These are phyloP conservation scores for Tachysurus fulvidraco DNA, from an alignment of 2,113 vertebrate genomes.

Conservation along the genomic window DNA sequence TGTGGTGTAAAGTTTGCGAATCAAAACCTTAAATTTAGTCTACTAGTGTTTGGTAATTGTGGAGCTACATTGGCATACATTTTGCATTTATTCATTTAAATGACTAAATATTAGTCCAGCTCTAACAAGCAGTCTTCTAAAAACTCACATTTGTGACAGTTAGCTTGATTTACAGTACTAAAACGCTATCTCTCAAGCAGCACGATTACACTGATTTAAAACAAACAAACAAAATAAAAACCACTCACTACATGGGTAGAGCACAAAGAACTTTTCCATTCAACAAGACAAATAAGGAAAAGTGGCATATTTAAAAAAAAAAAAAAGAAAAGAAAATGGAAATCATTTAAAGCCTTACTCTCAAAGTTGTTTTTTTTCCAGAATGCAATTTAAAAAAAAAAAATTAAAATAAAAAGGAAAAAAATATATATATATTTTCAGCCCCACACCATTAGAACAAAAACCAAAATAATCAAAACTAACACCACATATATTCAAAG, in stretches of 20 bases:
- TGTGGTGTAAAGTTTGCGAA: slow-evolving; percentile 67
- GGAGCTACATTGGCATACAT: slow-evolving; percentile 76
- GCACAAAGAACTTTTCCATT: slow-evolving; percentile 53
- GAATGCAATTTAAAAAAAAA: slow-evolving; percentile 61
- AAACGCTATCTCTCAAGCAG: slow-evolving; percentile 92
- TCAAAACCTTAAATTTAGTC: slow-evolving; percentile 55
- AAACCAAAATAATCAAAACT: slow-evolving; percentile 55
- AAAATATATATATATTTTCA: slow-evolving; percentile 47
- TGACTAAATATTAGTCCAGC: slow-evolving; percentile 87
- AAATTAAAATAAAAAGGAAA: slow-evolving; percentile 57
- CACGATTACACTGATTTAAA: slow-evolving; percentile 81
- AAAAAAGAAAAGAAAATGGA: slow-evolving; percentile 15
- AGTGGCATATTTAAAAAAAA: slow-evolving; percentile 15
- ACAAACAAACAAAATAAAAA: slow-evolving; percentile 73
- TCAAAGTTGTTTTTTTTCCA: slow-evolving; percentile 54
- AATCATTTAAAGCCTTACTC: slow-evolving; percentile 65
- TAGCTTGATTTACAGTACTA: slow-evolving; percentile 95
- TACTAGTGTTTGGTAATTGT: slow-evolving; percentile 66
- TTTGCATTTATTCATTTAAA: slow-evolving; percentile 66
- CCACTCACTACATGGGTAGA: slow-evolving; percentile 74
- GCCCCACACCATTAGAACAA: slow-evolving; percentile 58
- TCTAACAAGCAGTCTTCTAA: slow-evolving; percentile 87
- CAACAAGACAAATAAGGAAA: slow-evolving; percentile 56
- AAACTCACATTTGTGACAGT: slow-evolving; percentile 88
- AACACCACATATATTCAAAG: slow-evolving; percentile 77